A percentile compares a stretch with the other conserved stretches of the same genome.
Conservation (phyloP, 2,113 vertebrate genomes). For the Planiliza haematocheilus region DNA sequence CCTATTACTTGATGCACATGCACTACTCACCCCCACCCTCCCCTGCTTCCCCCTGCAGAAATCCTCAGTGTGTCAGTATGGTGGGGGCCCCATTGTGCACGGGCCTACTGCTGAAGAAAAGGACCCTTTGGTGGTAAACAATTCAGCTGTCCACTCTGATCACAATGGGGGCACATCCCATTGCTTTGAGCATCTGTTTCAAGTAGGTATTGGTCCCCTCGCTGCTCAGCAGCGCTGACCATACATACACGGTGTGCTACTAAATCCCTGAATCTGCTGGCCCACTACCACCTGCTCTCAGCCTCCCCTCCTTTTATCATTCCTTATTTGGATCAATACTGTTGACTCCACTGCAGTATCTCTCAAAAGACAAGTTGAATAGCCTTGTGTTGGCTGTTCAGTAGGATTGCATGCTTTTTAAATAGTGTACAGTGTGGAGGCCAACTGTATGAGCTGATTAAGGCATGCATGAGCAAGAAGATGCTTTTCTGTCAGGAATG, state of each 20-base stretch:
- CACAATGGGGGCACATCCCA: conserved; percentile 81
- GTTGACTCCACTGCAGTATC: conserved; percentile 69
- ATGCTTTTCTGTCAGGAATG: conserved; percentile 48
- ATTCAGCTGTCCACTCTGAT: conserved; percentile 83
- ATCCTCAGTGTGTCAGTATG: conserved; percentile 65
- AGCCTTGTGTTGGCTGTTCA: conserved; percentile 56
- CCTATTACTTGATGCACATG: conserved; percentile 51
- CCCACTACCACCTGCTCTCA: conserved; percentile 79
- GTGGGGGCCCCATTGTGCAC: conserved; percentile 76
- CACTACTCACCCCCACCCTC: conserved; percentile 14
- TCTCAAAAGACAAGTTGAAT: conserved; percentile 64
- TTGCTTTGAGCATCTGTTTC: conserved; percentile 80
- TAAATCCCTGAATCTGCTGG: conserved; percentile 77
- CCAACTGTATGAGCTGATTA: conserved; percentile 65
- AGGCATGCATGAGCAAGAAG: conserved; percentile 50
- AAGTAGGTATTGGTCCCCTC: conserved; percentile 66
- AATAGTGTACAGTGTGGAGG: conserved; percentile 50
- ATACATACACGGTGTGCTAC: conserved; percentile 58
- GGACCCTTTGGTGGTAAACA: conserved; percentile 79
- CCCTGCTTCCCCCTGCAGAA: conserved; percentile 57
- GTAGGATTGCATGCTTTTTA: conserved; percentile 57
- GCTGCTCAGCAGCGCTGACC: conserved; percentile 60
- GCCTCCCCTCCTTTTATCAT: conserved; percentile 65
- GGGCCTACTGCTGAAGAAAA: conserved; percentile 75
- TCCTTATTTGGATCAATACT: conserved; percentile 74